These are phyloP conservation scores for Himalopsyche phryganea DNA, from an alignment of 1,140 invertebrate species.

Conservation along the genomic window DNA sequence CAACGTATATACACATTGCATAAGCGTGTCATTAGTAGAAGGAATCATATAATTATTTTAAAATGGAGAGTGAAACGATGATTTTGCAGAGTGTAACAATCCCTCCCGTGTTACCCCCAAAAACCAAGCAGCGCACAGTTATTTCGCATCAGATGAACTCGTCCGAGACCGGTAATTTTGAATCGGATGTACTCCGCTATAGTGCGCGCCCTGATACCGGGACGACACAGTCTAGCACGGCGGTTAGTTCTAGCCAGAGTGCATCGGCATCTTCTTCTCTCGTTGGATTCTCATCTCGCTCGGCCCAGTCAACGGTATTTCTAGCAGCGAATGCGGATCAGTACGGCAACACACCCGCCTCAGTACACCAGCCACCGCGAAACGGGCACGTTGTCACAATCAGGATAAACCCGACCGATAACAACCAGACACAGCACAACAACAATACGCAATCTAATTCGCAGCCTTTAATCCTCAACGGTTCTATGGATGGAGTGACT, in stretches of 20 bases:
- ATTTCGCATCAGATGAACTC: neutral
- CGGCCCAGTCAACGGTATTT: slow-evolving; percentile 57
- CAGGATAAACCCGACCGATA: slow-evolving; percentile 60
- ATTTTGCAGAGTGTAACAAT: slow-evolving; percentile 10
- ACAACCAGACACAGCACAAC: slow-evolving; percentile 7
- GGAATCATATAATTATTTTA: slow-evolving; percentile 1
- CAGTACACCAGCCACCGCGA: slow-evolving; percentile 40
- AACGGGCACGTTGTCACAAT: slow-evolving; percentile 63
- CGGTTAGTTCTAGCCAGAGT: slow-evolving; percentile 29
- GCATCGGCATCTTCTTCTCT: slow-evolving; percentile 15
- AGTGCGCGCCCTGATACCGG: slow-evolving; percentile 16
- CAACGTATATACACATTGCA: no score
- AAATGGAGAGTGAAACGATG: slow-evolving; percentile 23
- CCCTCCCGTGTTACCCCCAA: slow-evolving; percentile 22
- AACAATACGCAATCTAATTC: slow-evolving; percentile 32
- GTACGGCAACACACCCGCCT: slow-evolving; percentile 41
- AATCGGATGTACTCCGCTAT: neutral
- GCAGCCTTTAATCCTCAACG: slow-evolving; percentile 35
- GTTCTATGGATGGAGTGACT: slow-evolving; percentile 2
- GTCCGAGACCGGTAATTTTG: slow-evolving; percentile 8
- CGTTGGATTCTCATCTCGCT: slow-evolving; percentile 38
- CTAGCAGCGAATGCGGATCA: slow-evolving; percentile 49
- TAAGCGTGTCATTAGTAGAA: neutral
- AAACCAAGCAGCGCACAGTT: slow-evolving; percentile 19
- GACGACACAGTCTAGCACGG: slow-evolving; percentile 7